Evolutionary conservation across 2,888 invertebrate genomes (phyloP), one percentile per base, ranked within the genome.

Genomic region (Orthosia incerta): DNA sequence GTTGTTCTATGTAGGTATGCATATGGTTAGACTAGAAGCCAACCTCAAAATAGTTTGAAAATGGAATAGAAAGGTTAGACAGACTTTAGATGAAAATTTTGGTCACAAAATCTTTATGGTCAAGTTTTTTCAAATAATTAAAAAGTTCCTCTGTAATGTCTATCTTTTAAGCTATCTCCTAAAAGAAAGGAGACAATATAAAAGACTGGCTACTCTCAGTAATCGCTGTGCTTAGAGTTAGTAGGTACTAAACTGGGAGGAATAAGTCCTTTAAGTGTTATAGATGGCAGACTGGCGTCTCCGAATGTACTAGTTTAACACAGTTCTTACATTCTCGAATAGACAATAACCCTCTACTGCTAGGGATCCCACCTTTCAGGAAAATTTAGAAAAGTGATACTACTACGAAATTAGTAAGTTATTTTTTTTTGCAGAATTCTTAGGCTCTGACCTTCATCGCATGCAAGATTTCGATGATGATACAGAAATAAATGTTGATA

Each of bases 191-290:
- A 79, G 62, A 57, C 65, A 20, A n/a, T 56, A 45, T 72, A 73
- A 67, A 79, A 63, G 59, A 63, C 57, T 46, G 73, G 61, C 39
- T 60, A 61, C 63, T 67, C 23, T 26, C 31, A 4, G 67, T 79
- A 74, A 73, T 79, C 63, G 67, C n/a, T 50, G 55, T 60, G 55
- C 59, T 74, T 63, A 74, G 26, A 74, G 64, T 79, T 69, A 79
- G 69, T 80, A 65, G 4, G 64, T 74, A 79, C 16, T 79, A 74
- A 79, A 78, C 59, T 61, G 31, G 48, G 55, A 48, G 57, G 48
- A 74, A 73, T 79, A 57, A 63, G 50, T 76, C 45, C 26, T 76
- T 68, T 60, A 50, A 68, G 26, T 60, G 48, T 76, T 68, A 55
- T 60, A 45, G 53, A 48, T 2, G 46, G 39, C 20, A 23, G 16